Conservation (phyloP, 2,797 vertebrate genomes). For the Valencia hispanica region DNA sequence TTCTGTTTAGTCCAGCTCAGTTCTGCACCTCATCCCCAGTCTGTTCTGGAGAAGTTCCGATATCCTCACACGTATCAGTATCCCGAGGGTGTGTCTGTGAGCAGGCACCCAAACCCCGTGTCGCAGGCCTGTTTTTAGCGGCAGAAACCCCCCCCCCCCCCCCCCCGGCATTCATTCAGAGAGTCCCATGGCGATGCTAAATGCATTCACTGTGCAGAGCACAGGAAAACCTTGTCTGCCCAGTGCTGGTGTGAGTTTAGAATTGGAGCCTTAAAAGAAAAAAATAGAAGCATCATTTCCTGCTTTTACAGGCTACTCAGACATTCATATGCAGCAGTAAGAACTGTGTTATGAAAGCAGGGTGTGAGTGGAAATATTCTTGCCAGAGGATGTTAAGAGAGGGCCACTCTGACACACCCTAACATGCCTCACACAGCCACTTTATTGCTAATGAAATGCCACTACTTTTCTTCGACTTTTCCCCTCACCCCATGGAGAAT, state of each 20-base stretch:
- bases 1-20: not conserved
- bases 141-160: too few species aligned
- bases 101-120: slow-evolving; percentile 32
- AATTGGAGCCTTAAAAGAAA: slow-evolving; percentile 30
- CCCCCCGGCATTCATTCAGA: slow-evolving; percentile 51
- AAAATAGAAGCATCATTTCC: slow-evolving; percentile 52
- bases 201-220: slow-evolving; percentile 40
- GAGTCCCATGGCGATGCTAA: slow-evolving; percentile 39
- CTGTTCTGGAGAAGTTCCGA: not conserved
- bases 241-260: slow-evolving; percentile 47
- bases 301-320: slow-evolving; percentile 58
- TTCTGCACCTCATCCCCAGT: not conserved
- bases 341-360: slow-evolving; percentile 42
- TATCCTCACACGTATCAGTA: slow-evolving; percentile 20
- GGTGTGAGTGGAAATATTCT: slow-evolving; percentile 56
- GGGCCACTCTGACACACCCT: slow-evolving; percentile 28
- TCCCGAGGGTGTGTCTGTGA: slow-evolving; percentile 41
- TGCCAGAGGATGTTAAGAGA: slow-evolving; percentile 15
- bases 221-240: slow-evolving; percentile 62
- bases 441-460: slow-evolving; percentile 34
- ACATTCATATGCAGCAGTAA: slow-evolving; percentile 27
- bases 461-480: slow-evolving; percentile 4
- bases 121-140: slow-evolving; percentile 50
- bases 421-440: slow-evolving; percentile 24
- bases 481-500: slow-evolving; percentile 8